Evolutionary conservation across 2,797 vertebrate genomes (phyloP).

Genomic region (Sebastes kiyomatsui): DNA sequence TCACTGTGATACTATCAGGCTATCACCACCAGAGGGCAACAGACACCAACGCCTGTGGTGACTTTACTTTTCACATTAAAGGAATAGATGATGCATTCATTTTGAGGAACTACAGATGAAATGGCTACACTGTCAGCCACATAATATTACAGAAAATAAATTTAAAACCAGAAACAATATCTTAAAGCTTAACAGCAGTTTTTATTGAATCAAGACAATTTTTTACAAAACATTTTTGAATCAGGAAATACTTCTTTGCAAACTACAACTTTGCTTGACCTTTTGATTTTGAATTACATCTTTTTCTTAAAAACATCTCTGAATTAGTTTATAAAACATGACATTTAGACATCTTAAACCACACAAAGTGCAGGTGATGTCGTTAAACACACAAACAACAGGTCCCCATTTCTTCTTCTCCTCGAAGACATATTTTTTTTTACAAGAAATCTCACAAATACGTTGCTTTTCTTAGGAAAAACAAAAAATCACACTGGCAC

Average conservation of each 20-base stretch:
- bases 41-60: not conserved
- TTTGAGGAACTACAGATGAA: not conserved
- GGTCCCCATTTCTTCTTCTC: conserved; percentile 66
- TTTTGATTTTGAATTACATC: conserved; percentile 78
- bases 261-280: conserved; percentile 90
- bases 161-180: not conserved
- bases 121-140: not conserved
- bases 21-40: conserved; percentile 3
- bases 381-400: conserved; percentile 66
- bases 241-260: conserved; percentile 86
- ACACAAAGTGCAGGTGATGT: conserved; percentile 74
- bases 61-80: not conserved
- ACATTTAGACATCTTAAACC: conserved; percentile 78
- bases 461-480: conserved; percentile 66
- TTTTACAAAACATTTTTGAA: conserved; percentile 89
- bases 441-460: conserved; percentile 69
- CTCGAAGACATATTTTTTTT: conserved; percentile 47
- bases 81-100: not conserved
- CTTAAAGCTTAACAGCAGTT: conserved; percentile 69
- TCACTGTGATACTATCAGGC: not conserved
- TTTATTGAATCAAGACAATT: conserved; percentile 89
- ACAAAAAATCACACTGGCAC: conserved; percentile 67
- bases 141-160: not conserved
- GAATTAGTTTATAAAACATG: conserved; percentile 93
- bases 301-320: conserved; percentile 81